phyloP scores from a whole-genome alignment of 1,140 invertebrate genomes.

The Panonychus citri region DNA sequence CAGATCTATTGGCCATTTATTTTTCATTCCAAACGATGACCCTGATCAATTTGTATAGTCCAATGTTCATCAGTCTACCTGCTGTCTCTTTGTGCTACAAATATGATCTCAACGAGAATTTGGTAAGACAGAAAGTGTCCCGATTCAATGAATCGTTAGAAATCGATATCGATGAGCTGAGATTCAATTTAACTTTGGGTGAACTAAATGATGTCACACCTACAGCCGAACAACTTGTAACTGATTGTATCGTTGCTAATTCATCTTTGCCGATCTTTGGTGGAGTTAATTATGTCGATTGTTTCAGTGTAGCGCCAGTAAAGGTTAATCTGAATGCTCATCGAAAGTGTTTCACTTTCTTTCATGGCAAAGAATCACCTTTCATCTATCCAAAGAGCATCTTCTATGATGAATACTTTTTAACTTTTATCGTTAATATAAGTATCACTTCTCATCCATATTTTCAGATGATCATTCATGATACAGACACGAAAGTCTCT shows the following conservation, averaged over 20 bases:
- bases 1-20: neutral
- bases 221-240: neutral
- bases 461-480: neutral
- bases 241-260: neutral
- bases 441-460: neutral
- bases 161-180: neutral
- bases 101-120: neutral
- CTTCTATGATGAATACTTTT: neutral
- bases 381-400: neutral
- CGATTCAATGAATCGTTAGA: neutral
- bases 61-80: neutral
- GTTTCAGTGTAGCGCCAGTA: neutral
- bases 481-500: neutral
- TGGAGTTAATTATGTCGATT: neutral
- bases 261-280: neutral
- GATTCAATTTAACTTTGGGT: neutral
- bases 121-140: neutral
- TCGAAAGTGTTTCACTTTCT: neutral
- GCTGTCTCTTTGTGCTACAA: neutral
- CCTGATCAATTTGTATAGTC: neutral
- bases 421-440: neutral
- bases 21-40: neutral
- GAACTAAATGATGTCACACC: neutral
- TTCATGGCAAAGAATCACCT: neutral
- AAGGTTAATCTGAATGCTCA: neutral